A percentile compares a stretch with the other conserved stretches of the same genome.
These are phyloP conservation scores for Micropoecilia bifurca DNA, from an alignment of 2,797 vertebrate genomes.

Conservation along the genomic window DNA sequence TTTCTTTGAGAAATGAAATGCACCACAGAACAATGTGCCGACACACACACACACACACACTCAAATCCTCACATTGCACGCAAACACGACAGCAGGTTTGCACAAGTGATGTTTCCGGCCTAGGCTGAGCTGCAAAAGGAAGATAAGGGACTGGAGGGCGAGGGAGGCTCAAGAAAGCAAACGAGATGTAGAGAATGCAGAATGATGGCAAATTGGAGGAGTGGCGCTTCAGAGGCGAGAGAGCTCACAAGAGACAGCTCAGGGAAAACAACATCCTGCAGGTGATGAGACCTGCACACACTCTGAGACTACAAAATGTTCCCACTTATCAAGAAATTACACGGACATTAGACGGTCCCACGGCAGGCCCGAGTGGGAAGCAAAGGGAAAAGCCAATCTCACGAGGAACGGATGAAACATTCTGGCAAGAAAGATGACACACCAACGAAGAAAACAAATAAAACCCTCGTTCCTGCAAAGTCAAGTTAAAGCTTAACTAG, in stretches of 20 bases:
- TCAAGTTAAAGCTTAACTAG: slow-evolving; percentile 70
- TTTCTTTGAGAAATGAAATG: slow-evolving; percentile 27
- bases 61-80: slow-evolving; percentile 3
- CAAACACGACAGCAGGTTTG: slow-evolving; percentile 14
- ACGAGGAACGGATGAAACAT: slow-evolving; percentile 45
- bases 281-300: slow-evolving; percentile 50
- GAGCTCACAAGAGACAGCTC: slow-evolving; percentile 65
- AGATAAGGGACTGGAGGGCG: slow-evolving; percentile 63
- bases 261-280: slow-evolving; percentile 67
- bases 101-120: slow-evolving; percentile 51
- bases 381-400: slow-evolving; percentile 51
- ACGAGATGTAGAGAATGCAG: slow-evolving; percentile 48
- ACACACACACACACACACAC: slow-evolving; percentile 20
- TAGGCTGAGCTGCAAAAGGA: slow-evolving; percentile 52
- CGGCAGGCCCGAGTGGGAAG: slow-evolving; percentile 39
- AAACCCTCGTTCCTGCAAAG: slow-evolving; percentile 65
- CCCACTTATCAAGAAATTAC: slow-evolving; percentile 58
- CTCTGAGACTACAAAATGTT: slow-evolving; percentile 20
- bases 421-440: slow-evolving; percentile 32
- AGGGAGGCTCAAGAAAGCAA: slow-evolving; percentile 26
- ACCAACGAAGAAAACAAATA: slow-evolving; percentile 34
- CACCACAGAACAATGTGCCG: slow-evolving; percentile 12
- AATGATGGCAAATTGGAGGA: slow-evolving; percentile 63
- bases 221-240: slow-evolving; percentile 48
- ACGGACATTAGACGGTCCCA: slow-evolving; percentile 51